Conservation (phyloP, 2,113 vertebrate genomes). For the Platichthys stellatus region DNA sequence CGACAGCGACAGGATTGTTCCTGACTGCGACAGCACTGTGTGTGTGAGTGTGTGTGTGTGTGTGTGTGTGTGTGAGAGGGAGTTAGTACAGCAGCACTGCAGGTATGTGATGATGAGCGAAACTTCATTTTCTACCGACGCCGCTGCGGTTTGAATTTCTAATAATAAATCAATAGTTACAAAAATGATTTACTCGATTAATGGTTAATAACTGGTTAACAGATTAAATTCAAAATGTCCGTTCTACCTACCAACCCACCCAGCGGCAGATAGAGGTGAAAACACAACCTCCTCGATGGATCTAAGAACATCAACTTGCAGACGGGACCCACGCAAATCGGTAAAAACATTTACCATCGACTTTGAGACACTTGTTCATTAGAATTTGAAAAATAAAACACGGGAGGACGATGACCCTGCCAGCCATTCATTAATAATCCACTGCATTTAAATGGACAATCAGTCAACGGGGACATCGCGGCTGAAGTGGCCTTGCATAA, state of each 20-base stretch:
- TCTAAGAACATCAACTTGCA: conserved; percentile 10
- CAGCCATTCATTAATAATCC: conserved; percentile 7
- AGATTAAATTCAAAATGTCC: neutral
- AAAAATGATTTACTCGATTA: neutral
- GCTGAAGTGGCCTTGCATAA: conserved; percentile 55
- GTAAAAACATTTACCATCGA: conserved; percentile 1
- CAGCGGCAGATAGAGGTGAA: no score
- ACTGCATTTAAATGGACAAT: conserved; percentile 16
- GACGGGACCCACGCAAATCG: neutral
- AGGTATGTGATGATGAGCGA: no score
- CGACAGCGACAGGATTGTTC: no score
- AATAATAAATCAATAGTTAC: no score
- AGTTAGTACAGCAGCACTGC: no score
- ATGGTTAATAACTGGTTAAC: neutral
- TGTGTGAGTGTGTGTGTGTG: no score
- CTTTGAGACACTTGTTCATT: conserved; percentile 1
- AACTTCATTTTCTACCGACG: no score
- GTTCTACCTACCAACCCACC: no score
- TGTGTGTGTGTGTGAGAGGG: no score
- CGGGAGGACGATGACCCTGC: conserved; percentile 12
- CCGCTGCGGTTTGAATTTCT: no score
- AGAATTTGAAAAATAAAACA: conserved; percentile 19
- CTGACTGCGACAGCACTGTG: no score
- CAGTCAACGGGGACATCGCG: conserved; percentile 15
- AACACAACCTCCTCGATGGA: neutral